Evolutionary conservation across 1,140 invertebrate genomes (phyloP).

Genomic region (Calosoma granatense): DNA sequence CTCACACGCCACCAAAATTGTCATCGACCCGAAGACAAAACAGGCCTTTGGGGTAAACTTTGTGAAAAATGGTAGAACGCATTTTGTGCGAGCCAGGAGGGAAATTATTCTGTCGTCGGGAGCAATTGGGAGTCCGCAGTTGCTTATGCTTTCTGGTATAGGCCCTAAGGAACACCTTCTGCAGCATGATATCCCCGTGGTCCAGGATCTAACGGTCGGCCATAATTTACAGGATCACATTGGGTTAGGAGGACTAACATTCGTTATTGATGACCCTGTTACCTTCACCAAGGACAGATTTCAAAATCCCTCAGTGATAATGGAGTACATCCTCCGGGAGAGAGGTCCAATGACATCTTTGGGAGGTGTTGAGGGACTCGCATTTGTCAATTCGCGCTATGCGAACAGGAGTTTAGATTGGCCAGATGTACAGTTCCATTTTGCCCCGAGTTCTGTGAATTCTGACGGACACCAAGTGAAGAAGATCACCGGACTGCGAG

Average conservation of each 20-base stretch:
- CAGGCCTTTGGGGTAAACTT: conserved; percentile 70
- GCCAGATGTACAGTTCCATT: conserved; percentile 82
- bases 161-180: conserved; percentile 70
- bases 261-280: conserved; percentile 67
- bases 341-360: conserved; percentile 67
- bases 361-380: conserved; percentile 69
- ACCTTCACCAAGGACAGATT: conserved; percentile 68
- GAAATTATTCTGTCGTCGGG: conserved; percentile 77
- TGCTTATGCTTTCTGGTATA: conserved; percentile 85
- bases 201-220: conserved; percentile 67
- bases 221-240: conserved; percentile 80
- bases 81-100: conserved; percentile 54
- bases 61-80: conserved; percentile 48
- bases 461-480: conserved; percentile 57
- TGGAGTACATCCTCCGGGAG: conserved; percentile 73
- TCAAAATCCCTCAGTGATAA: conserved; percentile 62
- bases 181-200: conserved; percentile 60
- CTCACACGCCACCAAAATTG: conserved; percentile 60
- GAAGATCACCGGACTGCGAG: conserved; percentile 63
- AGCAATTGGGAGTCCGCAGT: conserved; percentile 66
- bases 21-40: conserved; percentile 53
- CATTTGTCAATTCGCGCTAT: conserved; percentile 76
- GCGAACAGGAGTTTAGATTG: conserved; percentile 59
- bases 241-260: conserved; percentile 71
- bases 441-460: conserved; percentile 69